Conservation (phyloP, 1,140 invertebrate species). For the Drosophila eugracilis region DNA sequence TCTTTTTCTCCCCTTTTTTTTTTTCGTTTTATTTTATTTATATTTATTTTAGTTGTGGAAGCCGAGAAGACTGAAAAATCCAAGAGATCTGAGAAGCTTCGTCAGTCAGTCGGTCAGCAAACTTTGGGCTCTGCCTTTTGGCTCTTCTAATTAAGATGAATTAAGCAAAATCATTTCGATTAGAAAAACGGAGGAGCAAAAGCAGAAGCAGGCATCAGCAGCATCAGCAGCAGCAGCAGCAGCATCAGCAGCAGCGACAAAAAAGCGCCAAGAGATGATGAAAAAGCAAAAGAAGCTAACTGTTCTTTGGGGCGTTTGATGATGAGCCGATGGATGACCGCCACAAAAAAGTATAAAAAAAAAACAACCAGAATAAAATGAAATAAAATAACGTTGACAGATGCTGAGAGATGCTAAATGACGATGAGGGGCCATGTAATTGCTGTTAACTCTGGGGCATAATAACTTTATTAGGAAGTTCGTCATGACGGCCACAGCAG, state of each 20-base stretch:
- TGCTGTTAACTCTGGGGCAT: slow-evolving; percentile 44
- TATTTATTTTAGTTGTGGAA: slow-evolving; percentile 50
- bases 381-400: slow-evolving; percentile 27
- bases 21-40: slow-evolving; percentile 22
- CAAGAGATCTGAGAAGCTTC: slow-evolving; percentile 6
- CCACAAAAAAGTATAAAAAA: slow-evolving; percentile 17
- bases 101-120: slow-evolving; percentile 56
- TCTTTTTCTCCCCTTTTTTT: slow-evolving; percentile 10
- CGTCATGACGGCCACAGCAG: background rate
- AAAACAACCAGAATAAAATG: background rate
- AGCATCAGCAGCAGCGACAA: background rate
- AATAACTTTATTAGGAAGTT: slow-evolving; percentile 51
- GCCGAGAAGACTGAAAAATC: slow-evolving; percentile 15
- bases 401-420: slow-evolving; percentile 20
- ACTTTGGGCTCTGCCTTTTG: slow-evolving; percentile 51
- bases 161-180: slow-evolving; percentile 84
- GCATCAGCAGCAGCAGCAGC: too few relatives aligned
- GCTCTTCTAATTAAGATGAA: slow-evolving; percentile 80
- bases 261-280: slow-evolving; percentile 24
- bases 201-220: background rate
- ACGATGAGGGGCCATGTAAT: slow-evolving; percentile 17
- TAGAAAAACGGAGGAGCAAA: slow-evolving; percentile 51
- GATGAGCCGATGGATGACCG: slow-evolving; percentile 65
- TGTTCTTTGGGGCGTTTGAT: slow-evolving; percentile 73
- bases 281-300: slow-evolving; percentile 36